Evolutionary conservation across 2,888 invertebrate genomes (phyloP).

Genomic region (Thumatha senex): DNA sequence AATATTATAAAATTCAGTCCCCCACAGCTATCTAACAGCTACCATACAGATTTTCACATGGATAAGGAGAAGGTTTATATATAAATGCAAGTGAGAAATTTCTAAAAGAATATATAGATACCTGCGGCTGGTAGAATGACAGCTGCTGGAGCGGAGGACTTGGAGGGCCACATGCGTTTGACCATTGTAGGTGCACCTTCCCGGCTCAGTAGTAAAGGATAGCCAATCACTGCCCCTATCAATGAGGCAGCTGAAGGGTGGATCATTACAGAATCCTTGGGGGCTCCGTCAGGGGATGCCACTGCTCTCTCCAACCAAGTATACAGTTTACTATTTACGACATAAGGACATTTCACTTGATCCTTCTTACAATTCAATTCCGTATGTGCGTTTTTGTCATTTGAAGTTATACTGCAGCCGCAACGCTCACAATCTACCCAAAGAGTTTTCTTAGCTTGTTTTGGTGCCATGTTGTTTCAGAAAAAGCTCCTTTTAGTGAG

Average conservation of each 20-base stretch:
- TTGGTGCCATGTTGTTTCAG: constrained; percentile 58
- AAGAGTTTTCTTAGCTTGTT: constrained; percentile 77
- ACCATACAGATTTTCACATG: too few species aligned
- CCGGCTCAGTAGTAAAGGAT: constrained; percentile 59
- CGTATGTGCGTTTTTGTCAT: constrained; percentile 82
- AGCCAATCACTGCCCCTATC: constrained; percentile 71
- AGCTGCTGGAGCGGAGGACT: constrained; percentile 70
- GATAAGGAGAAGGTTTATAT: too few species aligned
- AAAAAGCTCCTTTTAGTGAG: not conserved
- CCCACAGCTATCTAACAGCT: too few species aligned
- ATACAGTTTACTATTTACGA: constrained; percentile 55
- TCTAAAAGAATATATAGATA: too few species aligned
- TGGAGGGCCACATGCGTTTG: constrained; percentile 77
- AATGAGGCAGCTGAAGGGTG: constrained; percentile 69
- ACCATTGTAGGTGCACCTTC: constrained; percentile 66
- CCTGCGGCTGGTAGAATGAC: constrained; percentile 72
- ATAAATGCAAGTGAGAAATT: too few species aligned
- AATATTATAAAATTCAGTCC: too few species aligned
- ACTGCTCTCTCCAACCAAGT: constrained; percentile 70
- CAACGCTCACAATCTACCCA: constrained; percentile 87
- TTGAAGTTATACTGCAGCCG: constrained; percentile 78
- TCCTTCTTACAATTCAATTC: constrained; percentile 77
- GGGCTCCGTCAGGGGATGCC: constrained; percentile 60
- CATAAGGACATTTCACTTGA: constrained; percentile 72
- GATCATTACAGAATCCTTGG: constrained; percentile 65